Evolutionary conservation across 2,888 invertebrate species (phyloP), one percentile per base, ranked within the genome.

Genomic region (Ophraella communa): DNA sequence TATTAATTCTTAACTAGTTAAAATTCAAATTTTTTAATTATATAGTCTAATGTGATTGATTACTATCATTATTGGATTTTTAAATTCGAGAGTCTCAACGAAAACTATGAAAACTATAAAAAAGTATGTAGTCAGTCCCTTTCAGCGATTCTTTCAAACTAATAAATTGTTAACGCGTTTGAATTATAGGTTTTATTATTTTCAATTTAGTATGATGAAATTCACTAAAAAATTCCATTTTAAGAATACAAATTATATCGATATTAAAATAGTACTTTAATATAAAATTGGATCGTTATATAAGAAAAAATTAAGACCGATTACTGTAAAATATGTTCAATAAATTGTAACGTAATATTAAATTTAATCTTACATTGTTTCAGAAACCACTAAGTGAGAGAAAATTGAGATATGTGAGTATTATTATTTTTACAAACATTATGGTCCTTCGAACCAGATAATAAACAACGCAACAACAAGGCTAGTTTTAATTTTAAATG

Each of bases 21-120:
- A 51, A 27, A 51, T 51, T 51, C 27, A 51, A 18, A 51, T 51
- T 51, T 51, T 51, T 23, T 24, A 27, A 51, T 51, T 51, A 51
- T 17, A 51, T 51, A 51, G 14, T 23, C 17, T 8, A 17, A 27
- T 24, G 24, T 51, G 49, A 51, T 51, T 51, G 49, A 51, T 51
- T 51, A 24, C 14, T 27, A 20, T 51, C 24, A 51, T 51, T 51
- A 51, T 51, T 20, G 17, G 14, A 39, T 39, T 39, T n/a, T 39
- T 7, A 39, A 39, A 39, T 39, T 17, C 14, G 10, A 30, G 8
- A 30, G 30, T 11, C 30, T 11, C 10, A 30, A 30, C 11, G 39
- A 17, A 17, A 39, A 39, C 39, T 39, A 39, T 39, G 2, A 39
- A 39, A 39, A 39, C 17, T 17, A 39, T 39, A 39, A 14, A 39